Percentiles rank a stretch among this genome's conserved stretches.
phyloP scores from a whole-genome alignment of 1,140 invertebrate genomes.

The Meteorus sp. region DNA sequence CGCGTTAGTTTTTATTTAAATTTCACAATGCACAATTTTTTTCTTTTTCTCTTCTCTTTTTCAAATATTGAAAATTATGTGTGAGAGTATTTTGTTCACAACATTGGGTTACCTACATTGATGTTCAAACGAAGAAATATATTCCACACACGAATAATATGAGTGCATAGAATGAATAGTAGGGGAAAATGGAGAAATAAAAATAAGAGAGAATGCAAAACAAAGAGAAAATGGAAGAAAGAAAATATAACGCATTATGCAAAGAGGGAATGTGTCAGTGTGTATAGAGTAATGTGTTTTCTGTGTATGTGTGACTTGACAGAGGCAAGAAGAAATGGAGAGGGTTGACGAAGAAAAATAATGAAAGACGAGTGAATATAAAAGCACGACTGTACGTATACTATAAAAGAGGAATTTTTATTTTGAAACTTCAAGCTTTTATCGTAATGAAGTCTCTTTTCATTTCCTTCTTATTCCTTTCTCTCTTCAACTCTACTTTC shows the following conservation, averaged over 20 bases:
- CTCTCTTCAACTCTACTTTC: not conserved
- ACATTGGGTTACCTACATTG: no score
- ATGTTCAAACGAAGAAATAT: no score
- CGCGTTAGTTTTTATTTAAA: no score
- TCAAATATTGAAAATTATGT: no score
- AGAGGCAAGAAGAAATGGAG: not conserved
- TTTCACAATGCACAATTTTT: no score
- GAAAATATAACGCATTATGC: not conserved
- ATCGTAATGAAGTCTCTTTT: constrained; percentile 52
- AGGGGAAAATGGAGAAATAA: not conserved
- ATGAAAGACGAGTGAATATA: constrained; percentile 18
- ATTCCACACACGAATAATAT: no score
- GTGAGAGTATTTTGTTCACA: no score
- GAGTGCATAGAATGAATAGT: not conserved
- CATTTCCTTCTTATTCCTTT: constrained; percentile 24
- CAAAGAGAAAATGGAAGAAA: not conserved
- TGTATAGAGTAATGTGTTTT: not conserved
- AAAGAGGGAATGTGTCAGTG: not conserved
- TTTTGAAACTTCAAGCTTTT: constrained; percentile 41
- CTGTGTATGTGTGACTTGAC: not conserved
- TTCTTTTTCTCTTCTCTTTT: no score
- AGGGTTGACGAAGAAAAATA: constrained; percentile 5
- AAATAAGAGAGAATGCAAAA: not conserved
- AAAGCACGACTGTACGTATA: constrained; percentile 28
- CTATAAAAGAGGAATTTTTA: constrained; percentile 9